These are phyloP conservation scores for Megathymus violae DNA, from an alignment of 1,140 invertebrate species.

Conservation along the genomic window DNA sequence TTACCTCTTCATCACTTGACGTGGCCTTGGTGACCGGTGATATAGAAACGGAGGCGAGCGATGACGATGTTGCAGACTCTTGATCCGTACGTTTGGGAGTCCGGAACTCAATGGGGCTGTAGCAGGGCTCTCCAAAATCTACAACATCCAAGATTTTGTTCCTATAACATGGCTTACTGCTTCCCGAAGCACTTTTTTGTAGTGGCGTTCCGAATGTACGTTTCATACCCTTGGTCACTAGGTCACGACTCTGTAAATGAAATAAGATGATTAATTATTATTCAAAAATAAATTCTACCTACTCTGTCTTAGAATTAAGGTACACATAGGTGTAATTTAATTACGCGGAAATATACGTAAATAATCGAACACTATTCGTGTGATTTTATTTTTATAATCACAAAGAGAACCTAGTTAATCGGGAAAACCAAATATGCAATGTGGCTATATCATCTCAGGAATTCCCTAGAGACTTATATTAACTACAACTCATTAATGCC, in stretches of 20 bases:
- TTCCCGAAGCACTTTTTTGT: slow-evolving; percentile 40
- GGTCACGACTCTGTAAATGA: slow-evolving; percentile 60
- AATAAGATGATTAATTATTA: too few relatives aligned
- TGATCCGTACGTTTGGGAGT: slow-evolving; percentile 54
- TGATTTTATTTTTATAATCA: too few relatives aligned
- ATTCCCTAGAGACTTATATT: too few relatives aligned
- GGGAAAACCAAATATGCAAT: too few relatives aligned
- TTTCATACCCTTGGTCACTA: slow-evolving; percentile 69
- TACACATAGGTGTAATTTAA: too few relatives aligned
- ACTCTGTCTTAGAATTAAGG: too few relatives aligned
- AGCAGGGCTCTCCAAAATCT: slow-evolving; percentile 63
- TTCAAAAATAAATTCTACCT: too few relatives aligned
- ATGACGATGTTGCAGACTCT: slow-evolving; percentile 54
- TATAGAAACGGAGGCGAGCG: slow-evolving; percentile 61
- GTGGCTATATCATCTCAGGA: too few relatives aligned
- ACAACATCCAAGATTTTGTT: slow-evolving; percentile 71
- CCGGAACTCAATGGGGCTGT: slow-evolving; percentile 68
- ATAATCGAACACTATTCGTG: too few relatives aligned
- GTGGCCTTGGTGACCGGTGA: slow-evolving; percentile 61
- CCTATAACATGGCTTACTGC: slow-evolving; percentile 53
- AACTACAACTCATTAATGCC: too few relatives aligned
- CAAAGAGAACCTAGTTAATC: too few relatives aligned
- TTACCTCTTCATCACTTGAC: slow-evolving; percentile 70
- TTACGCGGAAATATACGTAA: too few relatives aligned
- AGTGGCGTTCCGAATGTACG: slow-evolving; percentile 73